phyloP scores from a whole-genome alignment of 2,797 vertebrate species.

The Danio aesculapii region DNA sequence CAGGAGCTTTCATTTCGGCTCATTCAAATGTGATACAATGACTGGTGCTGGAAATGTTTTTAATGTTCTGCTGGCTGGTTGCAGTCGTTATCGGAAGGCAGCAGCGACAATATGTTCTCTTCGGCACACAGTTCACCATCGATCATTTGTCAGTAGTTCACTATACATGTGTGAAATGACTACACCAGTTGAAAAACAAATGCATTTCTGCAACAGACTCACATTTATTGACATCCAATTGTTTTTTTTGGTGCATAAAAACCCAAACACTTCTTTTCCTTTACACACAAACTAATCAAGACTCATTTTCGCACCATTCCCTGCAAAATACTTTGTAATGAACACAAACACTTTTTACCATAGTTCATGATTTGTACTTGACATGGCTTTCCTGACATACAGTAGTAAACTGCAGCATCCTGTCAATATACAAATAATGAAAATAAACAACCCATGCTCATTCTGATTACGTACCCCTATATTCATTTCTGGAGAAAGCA shows the following conservation, averaged over 20 bases:
- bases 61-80: constrained; percentile 17
- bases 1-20: constrained; percentile 8
- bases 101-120: background rate
- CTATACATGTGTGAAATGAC: background rate
- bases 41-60: background rate
- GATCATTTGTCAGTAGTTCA: constrained; percentile 3
- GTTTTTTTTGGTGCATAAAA: background rate
- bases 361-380: background rate
- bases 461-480: too few species aligned
- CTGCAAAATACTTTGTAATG: background rate
- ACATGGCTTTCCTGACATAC: background rate
- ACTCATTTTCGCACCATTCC: background rate
- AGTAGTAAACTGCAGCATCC: background rate
- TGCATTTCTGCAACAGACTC: background rate
- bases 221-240: too few species aligned
- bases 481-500: too few species aligned
- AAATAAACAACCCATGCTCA: too few species aligned
- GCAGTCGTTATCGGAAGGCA: background rate
- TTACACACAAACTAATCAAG: background rate
- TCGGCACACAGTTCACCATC: background rate
- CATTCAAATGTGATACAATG: background rate
- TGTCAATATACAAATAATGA: background rate
- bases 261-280: background rate
- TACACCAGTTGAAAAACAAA: constrained; percentile 1
- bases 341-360: background rate